Evolutionary conservation across 1,140 invertebrate genomes (phyloP), one percentile per base, ranked within the genome.

Genomic region (Trichonephila clavata): DNA sequence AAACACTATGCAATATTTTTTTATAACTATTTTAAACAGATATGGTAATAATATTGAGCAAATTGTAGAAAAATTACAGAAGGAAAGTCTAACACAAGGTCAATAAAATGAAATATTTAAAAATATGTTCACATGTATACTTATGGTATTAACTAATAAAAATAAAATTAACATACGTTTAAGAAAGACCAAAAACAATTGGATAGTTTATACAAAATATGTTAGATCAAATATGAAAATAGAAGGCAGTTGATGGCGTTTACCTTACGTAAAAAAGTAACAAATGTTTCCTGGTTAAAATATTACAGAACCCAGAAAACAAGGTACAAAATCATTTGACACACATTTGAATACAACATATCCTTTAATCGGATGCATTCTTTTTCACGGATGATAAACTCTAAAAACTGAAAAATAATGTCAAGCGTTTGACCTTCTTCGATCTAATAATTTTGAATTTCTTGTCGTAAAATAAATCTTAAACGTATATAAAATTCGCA

Each of bases 371-470:
- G 71, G 71, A 77, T 27, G 32, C 32, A 77, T 18, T 39, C 32
- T 2, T 18, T 77, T 77, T 77, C 71, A 77, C 71, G 71, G 71
- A 77, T 77, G 71, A 77, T 77, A 77, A 77, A 77, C 71, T 39
- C 18, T 18, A 39, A 13, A 77, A 77, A 24, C 71, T 77, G 27
- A 77, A 77, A 77, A 77, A 77, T 77, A 39, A 77, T 18, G 14
- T 32, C 71, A 77, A 14, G 71, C 27, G 27, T 18, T 32, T 77
- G 71, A 77, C 71, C 71, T 77, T 77, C 71, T 77, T 39, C 71
- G 71, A 77, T 77, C 71, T 39, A 77, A 77, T 77, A 77, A 16
- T 77, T 77, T 39, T 77, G 71, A 77, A 77, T 77, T 39, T 77
- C 16, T 20, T 14, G 14, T 77, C 71, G 27, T 32, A 39, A 39